Evolutionary conservation across 2,113 vertebrate genomes (phyloP).

Genomic region (Lophochroa leadbeateri): DNA sequence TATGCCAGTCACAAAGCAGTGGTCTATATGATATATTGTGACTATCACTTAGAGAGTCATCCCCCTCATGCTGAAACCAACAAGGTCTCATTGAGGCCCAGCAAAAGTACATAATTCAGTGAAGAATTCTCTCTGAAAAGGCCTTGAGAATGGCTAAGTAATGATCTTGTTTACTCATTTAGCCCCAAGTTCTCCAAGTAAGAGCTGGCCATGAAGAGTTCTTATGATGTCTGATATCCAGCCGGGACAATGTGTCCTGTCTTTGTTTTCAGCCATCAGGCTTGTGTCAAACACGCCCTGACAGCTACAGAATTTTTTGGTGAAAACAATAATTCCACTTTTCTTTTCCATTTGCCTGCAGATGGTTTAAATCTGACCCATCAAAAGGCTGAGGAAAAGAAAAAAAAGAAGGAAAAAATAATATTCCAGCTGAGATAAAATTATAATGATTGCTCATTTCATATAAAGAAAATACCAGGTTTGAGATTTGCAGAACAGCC

Average conservation of each 20-base stretch:
- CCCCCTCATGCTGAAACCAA: neutral
- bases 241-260: slow-evolving; percentile 56
- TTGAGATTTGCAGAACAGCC: slow-evolving; percentile 18
- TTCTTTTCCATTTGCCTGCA: slow-evolving; percentile 77
- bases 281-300: slow-evolving; percentile 73
- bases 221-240: slow-evolving; percentile 23
- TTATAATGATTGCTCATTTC: slow-evolving; percentile 46
- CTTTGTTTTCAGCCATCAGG: slow-evolving; percentile 69
- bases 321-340: slow-evolving; percentile 76
- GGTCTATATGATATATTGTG: neutral
- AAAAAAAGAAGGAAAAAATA: neutral
- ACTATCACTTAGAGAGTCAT: neutral
- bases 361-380: slow-evolving; percentile 81
- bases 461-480: slow-evolving; percentile 21
- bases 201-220: slow-evolving; percentile 7
- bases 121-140: neutral
- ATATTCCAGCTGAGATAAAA: slow-evolving; percentile 56
- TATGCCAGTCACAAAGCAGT: neutral
- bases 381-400: slow-evolving; percentile 5
- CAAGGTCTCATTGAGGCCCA: neutral
- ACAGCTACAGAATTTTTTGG: slow-evolving; percentile 81
- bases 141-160: neutral
- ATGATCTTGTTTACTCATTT: slow-evolving; percentile 49
- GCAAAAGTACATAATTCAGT: neutral
- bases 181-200: slow-evolving; percentile 29